These are phyloP conservation scores for Lepidocyrtinus sp. DNA, from an alignment of 2,888 invertebrate species.

Conservation along the genomic window DNA sequence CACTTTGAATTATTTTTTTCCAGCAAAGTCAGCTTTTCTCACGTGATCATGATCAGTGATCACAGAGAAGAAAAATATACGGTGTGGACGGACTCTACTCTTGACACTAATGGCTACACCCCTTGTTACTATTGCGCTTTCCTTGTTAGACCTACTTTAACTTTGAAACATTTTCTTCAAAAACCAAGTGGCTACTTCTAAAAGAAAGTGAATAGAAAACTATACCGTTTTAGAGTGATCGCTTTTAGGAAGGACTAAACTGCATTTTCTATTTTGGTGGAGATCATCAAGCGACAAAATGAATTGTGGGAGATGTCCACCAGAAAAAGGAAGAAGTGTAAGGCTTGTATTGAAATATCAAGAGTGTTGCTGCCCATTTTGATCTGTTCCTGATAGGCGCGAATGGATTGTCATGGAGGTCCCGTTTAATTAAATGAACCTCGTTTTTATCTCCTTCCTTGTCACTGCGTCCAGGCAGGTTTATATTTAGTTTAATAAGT, in stretches of 20 bases:
- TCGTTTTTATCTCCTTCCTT: conserved; percentile 50
- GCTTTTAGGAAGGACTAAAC: neutral
- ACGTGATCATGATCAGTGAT: conserved; percentile 51
- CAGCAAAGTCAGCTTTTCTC: conserved; percentile 49
- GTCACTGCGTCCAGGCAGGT: conserved; percentile 12
- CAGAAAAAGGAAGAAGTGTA: conserved; percentile 25
- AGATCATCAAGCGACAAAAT: conserved; percentile 50
- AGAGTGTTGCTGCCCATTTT: conserved; percentile 52
- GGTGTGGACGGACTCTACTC: conserved; percentile 49
- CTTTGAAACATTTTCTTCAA: conserved; percentile 1
- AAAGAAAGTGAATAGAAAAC: conserved; percentile 27
- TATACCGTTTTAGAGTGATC: neutral
- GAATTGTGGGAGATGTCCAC: conserved; percentile 54
- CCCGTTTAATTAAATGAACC: conserved; percentile 63
- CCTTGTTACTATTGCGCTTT: conserved; percentile 17
- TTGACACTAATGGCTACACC: conserved; percentile 50
- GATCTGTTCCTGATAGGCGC: conserved; percentile 61
- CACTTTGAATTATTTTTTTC: conserved; percentile 16
- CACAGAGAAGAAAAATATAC: conserved; percentile 35
- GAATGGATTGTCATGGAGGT: conserved; percentile 58
- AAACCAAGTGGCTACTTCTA: neutral
- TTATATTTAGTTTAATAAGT: too few relatives aligned
- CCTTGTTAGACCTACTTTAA: conserved; percentile 18
- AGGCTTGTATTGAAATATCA: neutral
- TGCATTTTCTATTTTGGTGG: neutral